Conservation (phyloP, 2,797 vertebrate species). For the Tragopan temminckii region DNA sequence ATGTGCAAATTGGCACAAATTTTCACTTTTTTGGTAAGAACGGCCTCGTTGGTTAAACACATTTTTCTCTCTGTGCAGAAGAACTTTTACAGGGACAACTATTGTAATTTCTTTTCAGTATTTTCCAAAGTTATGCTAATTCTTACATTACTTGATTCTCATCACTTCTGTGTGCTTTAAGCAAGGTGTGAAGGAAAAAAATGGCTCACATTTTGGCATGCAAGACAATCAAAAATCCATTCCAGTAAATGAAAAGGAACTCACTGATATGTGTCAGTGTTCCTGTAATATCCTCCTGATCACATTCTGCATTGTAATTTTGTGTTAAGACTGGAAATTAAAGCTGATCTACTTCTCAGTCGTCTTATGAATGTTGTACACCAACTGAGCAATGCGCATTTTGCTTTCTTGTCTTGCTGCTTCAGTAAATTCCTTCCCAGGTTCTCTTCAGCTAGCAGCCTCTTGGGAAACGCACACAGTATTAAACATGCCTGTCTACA, state of each 20-base stretch:
- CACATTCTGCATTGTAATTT: background rate
- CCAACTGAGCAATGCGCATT: background rate
- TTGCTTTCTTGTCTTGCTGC: constrained; percentile 13
- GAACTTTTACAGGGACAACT: background rate
- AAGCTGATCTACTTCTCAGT: background rate
- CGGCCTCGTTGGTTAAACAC: background rate
- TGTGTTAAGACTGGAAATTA: constrained; percentile 33
- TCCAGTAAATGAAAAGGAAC: constrained; percentile 9
- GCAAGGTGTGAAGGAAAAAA: background rate
- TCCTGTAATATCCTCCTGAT: background rate
- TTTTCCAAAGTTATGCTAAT: background rate
- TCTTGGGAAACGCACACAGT: background rate
- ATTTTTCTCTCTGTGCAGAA: background rate
- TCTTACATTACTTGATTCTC: background rate
- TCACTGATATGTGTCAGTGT: background rate
- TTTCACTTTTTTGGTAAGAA: constrained; percentile 23
- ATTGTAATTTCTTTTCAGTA: background rate
- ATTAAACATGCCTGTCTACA: background rate
- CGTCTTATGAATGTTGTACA: background rate
- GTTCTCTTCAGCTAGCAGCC: background rate
- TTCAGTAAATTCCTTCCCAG: background rate
- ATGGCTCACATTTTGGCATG: background rate
- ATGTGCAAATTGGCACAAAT: constrained; percentile 16
- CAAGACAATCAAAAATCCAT: constrained; percentile 19
- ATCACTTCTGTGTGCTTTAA: constrained; percentile 11